phyloP scores from a whole-genome alignment of 2,113 vertebrate species.

The Hydrolagus affinis region DNA sequence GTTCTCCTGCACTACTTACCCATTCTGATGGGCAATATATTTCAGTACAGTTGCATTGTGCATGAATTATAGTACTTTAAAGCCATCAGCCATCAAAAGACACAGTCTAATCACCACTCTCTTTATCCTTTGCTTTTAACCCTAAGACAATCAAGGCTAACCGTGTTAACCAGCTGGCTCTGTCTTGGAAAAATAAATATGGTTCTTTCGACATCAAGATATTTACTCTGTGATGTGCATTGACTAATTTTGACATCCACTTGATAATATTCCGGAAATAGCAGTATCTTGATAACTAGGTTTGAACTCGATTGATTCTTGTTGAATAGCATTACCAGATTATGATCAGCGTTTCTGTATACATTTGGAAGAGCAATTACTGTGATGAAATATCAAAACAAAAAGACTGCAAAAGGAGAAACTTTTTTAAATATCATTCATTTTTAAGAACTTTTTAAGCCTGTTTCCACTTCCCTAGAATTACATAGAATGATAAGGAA shows the following conservation, averaged over 20 bases:
- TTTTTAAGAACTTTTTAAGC: no score
- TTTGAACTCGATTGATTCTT: not conserved
- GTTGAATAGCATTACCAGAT: not conserved
- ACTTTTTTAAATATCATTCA: no score
- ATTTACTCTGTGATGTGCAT: not conserved
- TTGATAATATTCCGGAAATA: not conserved
- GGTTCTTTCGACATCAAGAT: no score
- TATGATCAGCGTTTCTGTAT: not conserved
- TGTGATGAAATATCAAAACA: no score
- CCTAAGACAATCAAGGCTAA: not conserved
- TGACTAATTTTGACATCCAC: not conserved
- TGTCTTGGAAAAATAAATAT: not conserved
- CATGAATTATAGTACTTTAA: not conserved
- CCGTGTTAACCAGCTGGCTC: no score
- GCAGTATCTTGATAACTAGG: not conserved
- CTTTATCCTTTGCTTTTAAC: not conserved
- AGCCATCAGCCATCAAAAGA: not conserved
- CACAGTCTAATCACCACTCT: not conserved
- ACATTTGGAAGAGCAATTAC: not conserved
- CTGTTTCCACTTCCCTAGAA: no score
- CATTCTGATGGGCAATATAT: not conserved
- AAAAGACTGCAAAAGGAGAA: no score
- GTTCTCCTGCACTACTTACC: not conserved
- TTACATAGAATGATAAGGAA: no score
- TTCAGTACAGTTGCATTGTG: not conserved